A percentile compares a stretch with the other conserved stretches of the same genome.
Evolutionary conservation across 2,888 invertebrate species (phyloP).

Genomic region (Drepana falcataria): DNA sequence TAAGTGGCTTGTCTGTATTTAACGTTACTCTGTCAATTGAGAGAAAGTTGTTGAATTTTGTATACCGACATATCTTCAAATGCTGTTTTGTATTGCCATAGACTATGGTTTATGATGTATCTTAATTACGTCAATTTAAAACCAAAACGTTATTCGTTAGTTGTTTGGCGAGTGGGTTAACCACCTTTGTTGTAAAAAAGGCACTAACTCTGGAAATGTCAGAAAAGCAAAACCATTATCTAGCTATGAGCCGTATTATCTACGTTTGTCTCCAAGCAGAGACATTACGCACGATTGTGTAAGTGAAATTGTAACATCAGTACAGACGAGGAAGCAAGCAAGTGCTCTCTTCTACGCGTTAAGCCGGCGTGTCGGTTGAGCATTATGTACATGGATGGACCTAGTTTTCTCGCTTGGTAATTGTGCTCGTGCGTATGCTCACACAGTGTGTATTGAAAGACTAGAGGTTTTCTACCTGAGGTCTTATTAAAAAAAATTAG

Average conservation of each 20-base stretch:
- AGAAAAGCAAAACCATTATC: no score
- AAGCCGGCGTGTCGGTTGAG: neutral
- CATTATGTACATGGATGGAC: neutral
- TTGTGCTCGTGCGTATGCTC: neutral
- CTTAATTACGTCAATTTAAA: no score
- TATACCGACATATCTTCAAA: neutral
- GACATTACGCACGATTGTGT: neutral
- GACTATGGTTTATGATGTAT: no score
- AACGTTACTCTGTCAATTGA: constrained; percentile 22
- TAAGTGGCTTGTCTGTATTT: constrained; percentile 2
- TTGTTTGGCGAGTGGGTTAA: no score
- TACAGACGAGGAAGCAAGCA: neutral
- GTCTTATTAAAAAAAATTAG: no score
- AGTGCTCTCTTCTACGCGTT: neutral
- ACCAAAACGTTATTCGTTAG: no score
- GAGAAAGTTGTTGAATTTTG: constrained; percentile 28
- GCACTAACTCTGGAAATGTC: no score
- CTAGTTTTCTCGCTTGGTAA: neutral
- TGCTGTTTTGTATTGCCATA: neutral
- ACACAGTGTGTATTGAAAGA: neutral
- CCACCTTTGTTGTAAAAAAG: no score
- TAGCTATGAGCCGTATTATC: no score
- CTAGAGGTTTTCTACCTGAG: no score
- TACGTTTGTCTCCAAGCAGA: neutral
- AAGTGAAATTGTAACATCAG: neutral